Conservation (phyloP, 2,888 invertebrate species). For the Drosophila fungiperda region DNA sequence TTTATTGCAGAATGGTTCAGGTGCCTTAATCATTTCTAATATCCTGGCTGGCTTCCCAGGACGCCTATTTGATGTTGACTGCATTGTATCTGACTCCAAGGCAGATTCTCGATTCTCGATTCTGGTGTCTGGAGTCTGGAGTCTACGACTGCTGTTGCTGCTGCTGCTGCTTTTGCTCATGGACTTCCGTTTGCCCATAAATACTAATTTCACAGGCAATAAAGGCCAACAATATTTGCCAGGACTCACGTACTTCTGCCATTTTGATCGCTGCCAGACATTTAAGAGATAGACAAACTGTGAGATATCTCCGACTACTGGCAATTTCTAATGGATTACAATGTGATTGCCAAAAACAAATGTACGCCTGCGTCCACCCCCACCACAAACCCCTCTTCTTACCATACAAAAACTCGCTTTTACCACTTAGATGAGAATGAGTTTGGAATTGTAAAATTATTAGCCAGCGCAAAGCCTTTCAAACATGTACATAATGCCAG, state of each 20-base stretch:
- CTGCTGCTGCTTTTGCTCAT: slow-evolving; percentile 12
- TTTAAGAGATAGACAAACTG: slow-evolving; percentile 67
- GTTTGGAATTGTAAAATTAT: background rate
- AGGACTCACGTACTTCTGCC: slow-evolving; percentile 65
- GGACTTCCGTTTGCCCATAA: slow-evolving; percentile 78
- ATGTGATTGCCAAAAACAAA: slow-evolving; percentile 43
- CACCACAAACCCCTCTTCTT: too few species aligned
- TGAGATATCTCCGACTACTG: slow-evolving; percentile 31
- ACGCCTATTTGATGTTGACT: slow-evolving; percentile 60
- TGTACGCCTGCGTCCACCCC: background rate
- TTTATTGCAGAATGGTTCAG: slow-evolving; percentile 84
- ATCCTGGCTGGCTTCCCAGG: slow-evolving; percentile 73
- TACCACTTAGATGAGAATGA: background rate
- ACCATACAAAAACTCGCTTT: slow-evolving; percentile 9
- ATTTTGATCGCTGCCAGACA: slow-evolving; percentile 73
- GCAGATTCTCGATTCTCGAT: slow-evolving; percentile 1
- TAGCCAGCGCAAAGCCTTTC: background rate
- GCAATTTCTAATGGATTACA: slow-evolving; percentile 78
- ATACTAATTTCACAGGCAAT: slow-evolving; percentile 85
- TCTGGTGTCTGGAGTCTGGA: slow-evolving; percentile 4
- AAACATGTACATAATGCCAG: slow-evolving; percentile 37
- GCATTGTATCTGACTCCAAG: slow-evolving; percentile 30
- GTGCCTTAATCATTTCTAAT: slow-evolving; percentile 83
- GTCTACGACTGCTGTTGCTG: background rate
- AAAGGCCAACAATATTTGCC: slow-evolving; percentile 82